Base-by-base conservation (phyloP, 2,888 invertebrate genomes). In the Zygogramma bicolorata region DNA sequence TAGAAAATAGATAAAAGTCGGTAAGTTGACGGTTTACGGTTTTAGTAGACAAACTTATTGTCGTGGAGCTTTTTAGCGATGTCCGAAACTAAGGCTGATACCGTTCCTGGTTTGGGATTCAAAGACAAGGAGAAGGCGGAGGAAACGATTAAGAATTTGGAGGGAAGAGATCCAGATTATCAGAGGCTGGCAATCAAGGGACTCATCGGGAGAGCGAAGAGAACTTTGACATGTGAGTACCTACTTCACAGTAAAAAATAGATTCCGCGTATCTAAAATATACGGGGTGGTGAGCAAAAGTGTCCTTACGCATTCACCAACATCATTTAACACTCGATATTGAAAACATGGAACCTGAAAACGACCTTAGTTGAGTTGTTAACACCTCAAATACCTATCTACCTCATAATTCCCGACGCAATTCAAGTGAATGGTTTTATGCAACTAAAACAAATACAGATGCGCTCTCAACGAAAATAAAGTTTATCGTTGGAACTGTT, bases 131-230 rank as follows among this genome's bases (percentile, higher is more conserved):
- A 90, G n/a, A 90, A 93, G 1, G 94, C 94, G 0, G 87, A 91
- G 75, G 91, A 90, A 65, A 93, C 94, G 0, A 86, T 95, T 5
- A 88, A 90, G 85, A 88, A 89, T 84, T 86, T 94, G 74, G 90
- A 93, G 77, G 94, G 93, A 0, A 87, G 94, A 10, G 95, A 95
- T 87, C 92, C 94, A 0, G 93, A 93, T 70, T 95, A 94, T 85
- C 94, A 94, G 87, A 91, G 90, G 82, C 86, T 94, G 67, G 93
- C 94, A 0, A 88, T 94, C 13, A 92, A 90, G 80, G 94, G 93
- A 0, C 88, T 94, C 3, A 89, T 93, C 22, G 93, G 93, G 5
- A 89, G 93, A 67, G 93, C 94, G 0, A 92, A 93, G 82, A 88
- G 93, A 29, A 93, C 93, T 0, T 88, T 94, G 2, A 92, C 93